Base-by-base conservation (phyloP, 2,113 vertebrate genomes). In the Macquaria australasica region DNA sequence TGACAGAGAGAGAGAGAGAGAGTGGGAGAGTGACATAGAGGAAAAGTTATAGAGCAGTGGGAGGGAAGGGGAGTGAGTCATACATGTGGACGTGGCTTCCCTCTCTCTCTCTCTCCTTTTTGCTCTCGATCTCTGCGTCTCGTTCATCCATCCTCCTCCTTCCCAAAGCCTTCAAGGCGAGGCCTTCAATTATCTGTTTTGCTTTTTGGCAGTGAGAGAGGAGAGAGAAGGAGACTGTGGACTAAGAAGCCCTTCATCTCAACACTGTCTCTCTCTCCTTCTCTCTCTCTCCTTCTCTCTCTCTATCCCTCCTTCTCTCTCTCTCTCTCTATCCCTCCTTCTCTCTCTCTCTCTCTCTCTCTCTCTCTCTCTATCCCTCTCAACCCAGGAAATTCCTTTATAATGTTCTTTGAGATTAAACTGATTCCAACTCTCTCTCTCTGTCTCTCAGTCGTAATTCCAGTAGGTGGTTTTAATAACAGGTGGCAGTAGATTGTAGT, bases 61-160 rank as follows among this genome's bases (percentile, higher is more conserved):
- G 81, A 85, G 88, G 77, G 81, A 84, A 21, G 39, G 31, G 51
- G 84, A 63, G 80, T 94, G 93, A 93, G 87, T 94, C 93, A 94
- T 82, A 83, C 83, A 80, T 94, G 93, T 92, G 90, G 90, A 93
- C 94, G 93, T 93, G 93, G 92, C 91, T 87, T 92, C 85, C 69
- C 81, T 67, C 68, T 56, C 73, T 53, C 73, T 62, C 56, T 56
- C 18, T 37, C 16, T 56, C 14, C 43, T 70, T 14, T 82, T 67
- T 79, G 41, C 79, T 77, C 53, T 69, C 6, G 0, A 68, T 81
- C 55, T 0, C 55, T 73, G 60, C 3, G 3, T 60, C 73, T 88
- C 50, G 16, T 25, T 83, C 79, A 79, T 34, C 67, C n/a, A 3
- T 51, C 60, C n/a, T 73, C 73, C 83, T 86, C 69, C 37, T 56